Conservation (phyloP, 1,140 invertebrate genomes). For the Neotoxoptera formosana region DNA sequence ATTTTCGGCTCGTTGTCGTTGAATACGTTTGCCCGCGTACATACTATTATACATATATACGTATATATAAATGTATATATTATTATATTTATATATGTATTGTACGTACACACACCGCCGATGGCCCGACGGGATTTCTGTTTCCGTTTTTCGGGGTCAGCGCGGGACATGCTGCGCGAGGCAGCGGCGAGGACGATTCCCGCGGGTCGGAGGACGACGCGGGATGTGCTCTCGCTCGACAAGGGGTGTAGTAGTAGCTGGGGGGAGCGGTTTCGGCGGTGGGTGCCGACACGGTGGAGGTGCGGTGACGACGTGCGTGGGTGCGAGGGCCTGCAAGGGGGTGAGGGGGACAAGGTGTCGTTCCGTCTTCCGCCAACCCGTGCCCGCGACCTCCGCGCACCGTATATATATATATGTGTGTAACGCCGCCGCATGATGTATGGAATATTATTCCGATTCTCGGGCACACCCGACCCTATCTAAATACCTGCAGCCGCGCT, state of each 20-base stretch:
- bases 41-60: neutral
- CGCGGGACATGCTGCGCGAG: neutral
- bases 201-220: neutral
- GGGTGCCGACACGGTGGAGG: neutral
- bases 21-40: neutral
- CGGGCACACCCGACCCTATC: neutral
- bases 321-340: too few species aligned
- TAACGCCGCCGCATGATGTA: neutral
- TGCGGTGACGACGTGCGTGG: neutral
- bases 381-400: neutral
- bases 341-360: slow-evolving; percentile 34
- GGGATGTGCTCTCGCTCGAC: neutral
- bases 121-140: slow-evolving; percentile 1
- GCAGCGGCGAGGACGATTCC: neutral
- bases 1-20: slow-evolving; percentile 24
- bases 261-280: neutral
- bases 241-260: neutral
- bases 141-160: slow-evolving; percentile 27
- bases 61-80: neutral
- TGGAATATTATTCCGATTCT: slow-evolving; percentile 39
- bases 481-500: neutral
- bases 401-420: too few species aligned
- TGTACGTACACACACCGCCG: neutral
- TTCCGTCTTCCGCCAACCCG: neutral
- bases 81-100: neutral